Evolutionary conservation across 1,140 invertebrate species (phyloP).

Genomic region (Bombus waltoni): DNA sequence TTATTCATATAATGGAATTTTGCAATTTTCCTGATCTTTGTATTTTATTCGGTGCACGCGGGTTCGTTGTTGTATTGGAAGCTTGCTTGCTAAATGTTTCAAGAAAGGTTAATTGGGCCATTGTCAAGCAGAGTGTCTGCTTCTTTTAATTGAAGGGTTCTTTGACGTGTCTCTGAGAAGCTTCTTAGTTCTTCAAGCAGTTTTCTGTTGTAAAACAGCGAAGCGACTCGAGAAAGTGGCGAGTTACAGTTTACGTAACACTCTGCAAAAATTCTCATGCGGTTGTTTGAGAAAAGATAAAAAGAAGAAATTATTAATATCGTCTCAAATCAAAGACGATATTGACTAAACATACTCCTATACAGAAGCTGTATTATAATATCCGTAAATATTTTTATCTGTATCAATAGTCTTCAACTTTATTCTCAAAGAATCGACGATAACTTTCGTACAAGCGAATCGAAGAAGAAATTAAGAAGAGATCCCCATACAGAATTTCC

Average conservation of each 20-base stretch:
- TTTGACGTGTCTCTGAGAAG: slow-evolving; percentile 7
- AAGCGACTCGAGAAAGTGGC: neutral
- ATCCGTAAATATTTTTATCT: no score
- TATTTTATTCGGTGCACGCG: neutral
- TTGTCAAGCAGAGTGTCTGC: slow-evolving; percentile 5
- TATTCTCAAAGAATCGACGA: no score
- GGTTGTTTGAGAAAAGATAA: neutral
- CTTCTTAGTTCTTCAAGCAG: neutral
- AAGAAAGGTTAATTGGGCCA: slow-evolving; percentile 22
- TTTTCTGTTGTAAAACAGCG: neutral
- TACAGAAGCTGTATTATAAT: no score
- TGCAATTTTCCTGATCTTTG: neutral
- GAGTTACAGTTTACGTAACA: neutral
- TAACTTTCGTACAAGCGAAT: no score
- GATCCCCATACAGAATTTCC: no score
- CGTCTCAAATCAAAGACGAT: no score
- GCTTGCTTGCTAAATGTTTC: neutral
- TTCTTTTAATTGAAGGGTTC: slow-evolving; percentile 18
- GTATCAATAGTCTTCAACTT: no score
- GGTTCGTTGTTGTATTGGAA: neutral
- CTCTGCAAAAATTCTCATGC: neutral
- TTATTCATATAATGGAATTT: no score
- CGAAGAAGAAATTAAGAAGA: no score
- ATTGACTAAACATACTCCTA: no score
- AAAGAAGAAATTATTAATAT: no score